These are phyloP conservation scores for Diploscapter pachys DNA, from an alignment of 1,140 invertebrate species.

Conservation along the genomic window DNA sequence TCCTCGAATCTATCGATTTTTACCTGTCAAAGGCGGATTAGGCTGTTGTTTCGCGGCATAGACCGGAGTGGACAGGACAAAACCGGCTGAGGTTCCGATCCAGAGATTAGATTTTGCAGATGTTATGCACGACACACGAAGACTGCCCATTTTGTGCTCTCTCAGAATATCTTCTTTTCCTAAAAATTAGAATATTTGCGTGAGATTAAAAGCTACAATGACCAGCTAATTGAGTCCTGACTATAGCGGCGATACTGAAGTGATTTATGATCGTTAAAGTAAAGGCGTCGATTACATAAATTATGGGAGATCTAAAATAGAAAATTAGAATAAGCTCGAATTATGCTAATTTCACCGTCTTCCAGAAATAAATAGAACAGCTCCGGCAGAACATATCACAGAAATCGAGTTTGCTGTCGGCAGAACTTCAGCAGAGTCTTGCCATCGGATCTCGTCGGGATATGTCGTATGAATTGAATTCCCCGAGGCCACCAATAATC, in stretches of 20 bases:
- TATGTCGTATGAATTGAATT: constrained; percentile 12
- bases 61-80: constrained; percentile 81
- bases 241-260: constrained; percentile 81
- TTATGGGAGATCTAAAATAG: constrained; percentile 69
- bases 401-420: constrained; percentile 5
- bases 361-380: constrained; percentile 65
- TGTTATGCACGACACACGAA: constrained; percentile 83
- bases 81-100: constrained; percentile 93
- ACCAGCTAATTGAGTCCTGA: constrained; percentile 90
- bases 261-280: constrained; percentile 79
- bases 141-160: constrained; percentile 93
- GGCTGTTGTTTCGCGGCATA: constrained; percentile 59
- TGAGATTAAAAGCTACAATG: constrained; percentile 59
- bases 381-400: constrained; percentile 4
- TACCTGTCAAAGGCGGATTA: constrained; percentile 24
- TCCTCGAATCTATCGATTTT: background rate
- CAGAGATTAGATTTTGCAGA: constrained; percentile 86
- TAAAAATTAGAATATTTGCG: constrained; percentile 59
- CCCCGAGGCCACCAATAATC: constrained; percentile 8
- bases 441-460: background rate
- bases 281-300: constrained; percentile 74
- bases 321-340: background rate
- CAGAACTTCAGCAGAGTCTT: constrained; percentile 4
- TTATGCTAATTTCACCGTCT: constrained; percentile 11
- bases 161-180: constrained; percentile 90